Conservation (phyloP, 2,797 vertebrate genomes). For the Mormyrops boulengeri region DNA sequence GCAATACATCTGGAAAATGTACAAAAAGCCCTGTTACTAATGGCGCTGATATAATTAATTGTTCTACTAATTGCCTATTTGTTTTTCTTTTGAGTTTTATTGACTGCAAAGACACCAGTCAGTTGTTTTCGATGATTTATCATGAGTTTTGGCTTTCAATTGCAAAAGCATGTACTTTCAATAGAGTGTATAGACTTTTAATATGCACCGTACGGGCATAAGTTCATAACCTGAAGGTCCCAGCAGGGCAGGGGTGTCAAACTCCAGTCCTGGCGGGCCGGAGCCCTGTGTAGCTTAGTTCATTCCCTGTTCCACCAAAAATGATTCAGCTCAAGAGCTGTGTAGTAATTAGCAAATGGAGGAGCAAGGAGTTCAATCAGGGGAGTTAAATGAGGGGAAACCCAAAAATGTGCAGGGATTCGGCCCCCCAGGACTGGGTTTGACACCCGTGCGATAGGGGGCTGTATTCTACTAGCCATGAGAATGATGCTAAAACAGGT, state of each 20-base stretch:
- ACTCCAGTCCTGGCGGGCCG: neutral
- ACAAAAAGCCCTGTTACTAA: neutral
- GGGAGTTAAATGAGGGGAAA: neutral
- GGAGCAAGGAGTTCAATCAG: neutral
- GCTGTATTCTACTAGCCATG: neutral
- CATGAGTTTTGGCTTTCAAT: neutral
- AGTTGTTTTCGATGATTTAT: neutral
- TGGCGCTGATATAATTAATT: neutral
- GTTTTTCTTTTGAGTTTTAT: neutral
- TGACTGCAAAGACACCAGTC: neutral
- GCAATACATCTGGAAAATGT: neutral
- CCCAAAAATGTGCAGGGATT: neutral
- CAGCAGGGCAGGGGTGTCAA: neutral
- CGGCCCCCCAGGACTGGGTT: neutral
- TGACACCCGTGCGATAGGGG: neutral
- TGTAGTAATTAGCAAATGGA: neutral
- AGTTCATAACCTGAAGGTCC: neutral
- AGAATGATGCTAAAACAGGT: neutral
- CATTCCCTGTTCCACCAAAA: neutral
- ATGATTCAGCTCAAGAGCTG: neutral
- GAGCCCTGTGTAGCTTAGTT: neutral
- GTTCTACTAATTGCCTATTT: neutral
- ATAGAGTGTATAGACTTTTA: neutral
- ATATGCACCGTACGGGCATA: neutral
- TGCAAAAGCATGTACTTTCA: neutral